These are phyloP conservation scores for Odontamblyopus lacepedii DNA, from an alignment of 2,797 vertebrate genomes.

Conservation along the genomic window DNA sequence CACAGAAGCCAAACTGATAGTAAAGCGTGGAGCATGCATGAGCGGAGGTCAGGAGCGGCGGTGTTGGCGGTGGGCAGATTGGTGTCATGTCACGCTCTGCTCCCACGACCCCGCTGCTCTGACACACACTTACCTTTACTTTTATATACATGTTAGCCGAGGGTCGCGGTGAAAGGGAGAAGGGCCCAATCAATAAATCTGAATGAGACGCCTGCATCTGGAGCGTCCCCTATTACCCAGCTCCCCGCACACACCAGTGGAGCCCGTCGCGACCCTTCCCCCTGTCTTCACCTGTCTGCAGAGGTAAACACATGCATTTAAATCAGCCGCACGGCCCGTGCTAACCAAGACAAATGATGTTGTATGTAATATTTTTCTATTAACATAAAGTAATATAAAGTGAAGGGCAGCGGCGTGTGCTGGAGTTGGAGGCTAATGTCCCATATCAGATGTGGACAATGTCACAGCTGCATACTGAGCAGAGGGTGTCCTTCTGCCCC, in stretches of 20 bases:
- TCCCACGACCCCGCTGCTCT: conserved; percentile 30
- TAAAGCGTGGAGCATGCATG: not conserved
- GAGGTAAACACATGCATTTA: conserved; percentile 99
- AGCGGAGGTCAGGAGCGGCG: not conserved
- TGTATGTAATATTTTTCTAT: conserved; percentile 99
- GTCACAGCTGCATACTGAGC: conserved; percentile 99
- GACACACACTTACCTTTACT: conserved; percentile 23
- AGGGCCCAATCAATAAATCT: conserved; percentile 77
- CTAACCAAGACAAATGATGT: conserved; percentile 99
- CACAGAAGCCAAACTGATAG: not conserved
- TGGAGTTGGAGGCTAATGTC: conserved; percentile 99
- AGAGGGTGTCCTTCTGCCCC: conserved; percentile 98
- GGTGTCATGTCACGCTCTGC: conserved; percentile 34
- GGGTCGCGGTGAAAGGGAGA: conserved; percentile 41
- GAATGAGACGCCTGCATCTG: conserved; percentile 56
- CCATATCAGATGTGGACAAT: conserved; percentile 99
- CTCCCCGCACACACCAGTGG: conserved; percentile 30
- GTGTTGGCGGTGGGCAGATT: conserved; percentile 31
- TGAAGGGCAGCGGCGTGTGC: conserved; percentile 99
- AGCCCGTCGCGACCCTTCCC: conserved; percentile 67
- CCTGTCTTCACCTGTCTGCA: conserved; percentile 84
- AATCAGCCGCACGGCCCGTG: conserved; percentile 90
- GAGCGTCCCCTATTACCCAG: conserved; percentile 41
- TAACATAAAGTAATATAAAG: conserved; percentile 99
- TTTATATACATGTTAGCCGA: conserved; percentile 32